These are phyloP conservation scores for Rhinolophus sinicus DNA, from an alignment of 2,113 vertebrate genomes.

Conservation along the genomic window DNA sequence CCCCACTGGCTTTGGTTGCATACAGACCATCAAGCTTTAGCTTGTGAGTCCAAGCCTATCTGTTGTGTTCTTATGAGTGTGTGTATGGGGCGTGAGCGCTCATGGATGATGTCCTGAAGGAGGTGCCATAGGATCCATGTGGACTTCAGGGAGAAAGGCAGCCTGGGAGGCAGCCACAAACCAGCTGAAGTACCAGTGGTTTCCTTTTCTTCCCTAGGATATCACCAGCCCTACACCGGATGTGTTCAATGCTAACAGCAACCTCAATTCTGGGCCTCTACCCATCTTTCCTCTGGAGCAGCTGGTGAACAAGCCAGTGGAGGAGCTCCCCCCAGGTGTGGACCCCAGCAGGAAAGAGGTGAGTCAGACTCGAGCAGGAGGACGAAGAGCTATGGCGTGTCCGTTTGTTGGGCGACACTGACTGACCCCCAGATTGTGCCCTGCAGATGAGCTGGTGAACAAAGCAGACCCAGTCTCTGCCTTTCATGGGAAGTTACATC, in stretches of 20 bases:
- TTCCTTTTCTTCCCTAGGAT: conserved; percentile 76
- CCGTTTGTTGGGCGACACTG: background rate
- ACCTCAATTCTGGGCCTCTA: conserved; percentile 64
- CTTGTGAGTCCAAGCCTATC: background rate
- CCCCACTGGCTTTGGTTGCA: background rate
- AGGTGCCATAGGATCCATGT: background rate
- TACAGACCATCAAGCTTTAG: background rate
- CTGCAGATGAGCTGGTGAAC: background rate
- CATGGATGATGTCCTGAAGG: background rate
- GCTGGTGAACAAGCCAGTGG: conserved; percentile 82
- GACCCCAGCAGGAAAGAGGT: conserved; percentile 91
- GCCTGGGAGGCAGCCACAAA: background rate
- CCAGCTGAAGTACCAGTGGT: background rate
- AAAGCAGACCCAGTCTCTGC: background rate
- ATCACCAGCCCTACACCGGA: conserved; percentile 69
- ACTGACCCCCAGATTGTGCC: background rate
- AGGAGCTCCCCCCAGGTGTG: conserved; percentile 87
- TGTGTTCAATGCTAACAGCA: conserved; percentile 77
- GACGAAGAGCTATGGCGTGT: background rate
- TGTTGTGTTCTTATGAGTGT: background rate
- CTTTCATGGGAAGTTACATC: background rate
- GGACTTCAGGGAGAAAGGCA: background rate
- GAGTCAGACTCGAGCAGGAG: background rate
- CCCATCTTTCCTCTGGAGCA: conserved; percentile 84
- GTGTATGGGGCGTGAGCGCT: too few relatives aligned